Evolutionary conservation across 30 jellyfish, hydroid and myxozoan species (phyloP).

Genomic region (Hydractinia symbiolongicarpus): DNA sequence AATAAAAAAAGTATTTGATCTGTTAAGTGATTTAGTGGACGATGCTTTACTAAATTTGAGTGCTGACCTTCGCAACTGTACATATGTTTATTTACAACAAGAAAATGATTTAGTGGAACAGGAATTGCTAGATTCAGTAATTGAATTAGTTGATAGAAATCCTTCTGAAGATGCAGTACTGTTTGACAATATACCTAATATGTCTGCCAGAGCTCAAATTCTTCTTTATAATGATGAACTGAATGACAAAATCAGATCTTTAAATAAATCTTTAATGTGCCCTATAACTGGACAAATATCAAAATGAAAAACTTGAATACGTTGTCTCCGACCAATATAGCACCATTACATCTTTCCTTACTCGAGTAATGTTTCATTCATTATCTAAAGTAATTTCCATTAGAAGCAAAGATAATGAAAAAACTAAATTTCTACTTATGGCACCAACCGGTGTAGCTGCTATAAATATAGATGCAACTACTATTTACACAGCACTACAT

Average conservation of each 20-base stretch:
- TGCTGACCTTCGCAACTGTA: background rate
- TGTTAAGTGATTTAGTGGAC: slow-evolving; percentile 11
- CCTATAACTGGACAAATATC: background rate
- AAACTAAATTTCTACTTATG: slow-evolving; percentile 11
- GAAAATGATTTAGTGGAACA: slow-evolving; percentile 1
- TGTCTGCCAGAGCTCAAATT: background rate
- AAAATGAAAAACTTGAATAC: background rate
- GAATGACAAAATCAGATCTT: slow-evolving; percentile 11
- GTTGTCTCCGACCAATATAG: slow-evolving; percentile 15
- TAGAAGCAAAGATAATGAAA: background rate
- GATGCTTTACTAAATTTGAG: slow-evolving; percentile 4
- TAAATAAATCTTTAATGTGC: background rate
- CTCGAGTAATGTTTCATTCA: slow-evolving; percentile 11
- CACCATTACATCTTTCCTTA: slow-evolving; percentile 1
- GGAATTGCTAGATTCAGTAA: background rate
- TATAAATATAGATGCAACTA: slow-evolving; percentile 10
- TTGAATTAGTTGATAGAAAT: background rate
- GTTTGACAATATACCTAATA: background rate
- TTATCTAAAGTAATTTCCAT: slow-evolving; percentile 9
- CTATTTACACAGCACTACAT: slow-evolving; percentile 13
- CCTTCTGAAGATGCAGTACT: background rate
- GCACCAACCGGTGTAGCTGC: slow-evolving; percentile 21
- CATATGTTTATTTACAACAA: slow-evolving; percentile 5
- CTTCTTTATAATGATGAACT: slow-evolving; percentile 8
- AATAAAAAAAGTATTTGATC: slow-evolving; percentile 5